Evolutionary conservation across 1,140 invertebrate species (phyloP).

Genomic region (Ditylenchus dipsaci): DNA sequence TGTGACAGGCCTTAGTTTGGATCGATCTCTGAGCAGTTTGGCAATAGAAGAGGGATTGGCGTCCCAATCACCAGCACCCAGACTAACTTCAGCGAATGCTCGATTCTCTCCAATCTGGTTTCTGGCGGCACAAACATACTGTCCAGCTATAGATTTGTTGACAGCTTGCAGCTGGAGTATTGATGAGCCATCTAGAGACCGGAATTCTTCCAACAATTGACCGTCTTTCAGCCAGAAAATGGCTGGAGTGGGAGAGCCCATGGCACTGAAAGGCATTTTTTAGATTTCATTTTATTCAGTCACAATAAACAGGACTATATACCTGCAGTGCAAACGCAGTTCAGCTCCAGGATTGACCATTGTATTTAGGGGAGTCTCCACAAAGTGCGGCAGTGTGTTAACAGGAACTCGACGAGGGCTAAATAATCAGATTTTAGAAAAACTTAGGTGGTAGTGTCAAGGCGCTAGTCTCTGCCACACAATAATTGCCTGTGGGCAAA

Average conservation of each 20-base stretch:
- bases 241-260: slow-evolving; percentile 36
- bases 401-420: background rate
- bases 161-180: slow-evolving; percentile 14
- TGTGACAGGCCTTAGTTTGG: slow-evolving; percentile 8
- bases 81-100: background rate
- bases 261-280: slow-evolving; percentile 31
- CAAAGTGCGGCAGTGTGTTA: background rate
- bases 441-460: too few species aligned
- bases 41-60: background rate
- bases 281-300: background rate
- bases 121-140: slow-evolving; percentile 38
- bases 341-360: slow-evolving; percentile 1
- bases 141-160: slow-evolving; percentile 17
- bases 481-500: too few species aligned
- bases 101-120: slow-evolving; percentile 22
- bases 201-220: background rate
- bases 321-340: slow-evolving; percentile 1
- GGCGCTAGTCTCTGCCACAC: too few species aligned
- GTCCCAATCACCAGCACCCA: background rate
- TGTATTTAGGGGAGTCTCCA: slow-evolving; percentile 10
- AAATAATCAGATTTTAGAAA: too few species aligned
- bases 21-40: background rate
- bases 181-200: slow-evolving; percentile 8
- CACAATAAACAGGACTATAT: background rate
- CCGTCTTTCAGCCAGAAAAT: slow-evolving; percentile 44